These are phyloP conservation scores for Caenorhabditis remanei DNA, from an alignment of 1,140 invertebrate genomes.

Conservation along the genomic window DNA sequence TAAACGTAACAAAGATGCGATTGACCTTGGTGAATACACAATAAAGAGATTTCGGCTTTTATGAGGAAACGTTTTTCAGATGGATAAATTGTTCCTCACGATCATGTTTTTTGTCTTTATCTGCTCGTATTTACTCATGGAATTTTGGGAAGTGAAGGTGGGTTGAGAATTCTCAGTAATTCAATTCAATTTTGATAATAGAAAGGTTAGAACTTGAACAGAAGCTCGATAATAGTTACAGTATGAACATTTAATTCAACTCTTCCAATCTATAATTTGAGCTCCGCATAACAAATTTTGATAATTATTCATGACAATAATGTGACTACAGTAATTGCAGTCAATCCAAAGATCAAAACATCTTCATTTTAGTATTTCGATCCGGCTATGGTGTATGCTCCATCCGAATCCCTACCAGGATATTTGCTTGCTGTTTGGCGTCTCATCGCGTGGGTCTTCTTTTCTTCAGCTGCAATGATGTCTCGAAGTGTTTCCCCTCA, in stretches of 20 bases:
- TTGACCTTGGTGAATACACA: constrained; percentile 79
- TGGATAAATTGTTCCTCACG: constrained; percentile 59
- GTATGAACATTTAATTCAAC: too few relatives aligned
- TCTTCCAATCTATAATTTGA: too few relatives aligned
- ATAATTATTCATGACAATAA: too few relatives aligned
- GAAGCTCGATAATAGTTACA: too few relatives aligned
- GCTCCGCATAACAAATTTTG: too few relatives aligned
- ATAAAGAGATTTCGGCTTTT: constrained; percentile 83
- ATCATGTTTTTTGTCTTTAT: constrained; percentile 63
- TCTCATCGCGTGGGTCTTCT: constrained; percentile 87
- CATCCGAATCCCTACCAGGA: constrained; percentile 90
- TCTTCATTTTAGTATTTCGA: constrained; percentile 84
- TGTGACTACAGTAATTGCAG: neutral
- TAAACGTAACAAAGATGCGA: constrained; percentile 59
- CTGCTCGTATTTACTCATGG: constrained; percentile 15
- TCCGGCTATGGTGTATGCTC: constrained; percentile 88
- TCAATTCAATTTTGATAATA: too few relatives aligned
- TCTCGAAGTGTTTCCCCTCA: constrained; percentile 87
- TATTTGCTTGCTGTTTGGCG: constrained; percentile 86
- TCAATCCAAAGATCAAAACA: neutral
- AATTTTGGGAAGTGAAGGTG: constrained; percentile 59
- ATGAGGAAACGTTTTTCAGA: constrained; percentile 85
- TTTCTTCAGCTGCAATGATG: constrained; percentile 86
- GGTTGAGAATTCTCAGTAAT: neutral
- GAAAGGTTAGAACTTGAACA: too few relatives aligned